These are phyloP conservation scores for Equus przewalskii DNA, from an alignment of 2,113 vertebrate genomes.

Conservation along the genomic window DNA sequence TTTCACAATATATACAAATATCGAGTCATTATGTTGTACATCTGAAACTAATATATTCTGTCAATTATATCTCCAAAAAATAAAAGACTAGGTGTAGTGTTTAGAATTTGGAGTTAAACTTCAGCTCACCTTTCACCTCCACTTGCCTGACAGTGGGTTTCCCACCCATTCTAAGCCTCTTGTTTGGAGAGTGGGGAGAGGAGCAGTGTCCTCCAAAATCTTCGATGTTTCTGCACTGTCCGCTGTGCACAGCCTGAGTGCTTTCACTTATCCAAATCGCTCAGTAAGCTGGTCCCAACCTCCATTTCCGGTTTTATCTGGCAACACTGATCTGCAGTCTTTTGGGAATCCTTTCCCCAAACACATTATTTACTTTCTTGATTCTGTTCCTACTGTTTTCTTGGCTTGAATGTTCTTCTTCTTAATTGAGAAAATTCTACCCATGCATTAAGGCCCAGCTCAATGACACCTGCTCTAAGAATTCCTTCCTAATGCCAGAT, in stretches of 20 bases:
- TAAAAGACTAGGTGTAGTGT: background rate
- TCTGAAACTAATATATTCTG: background rate
- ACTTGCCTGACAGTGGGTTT: background rate
- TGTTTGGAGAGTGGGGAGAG: background rate
- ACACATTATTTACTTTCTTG: background rate
- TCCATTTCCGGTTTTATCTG: background rate
- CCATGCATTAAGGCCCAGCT: background rate
- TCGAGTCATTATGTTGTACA: background rate
- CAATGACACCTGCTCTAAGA: background rate
- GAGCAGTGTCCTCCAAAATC: background rate
- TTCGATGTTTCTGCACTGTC: background rate
- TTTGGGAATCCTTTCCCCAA: background rate
- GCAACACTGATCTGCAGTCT: background rate
- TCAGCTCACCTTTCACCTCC: background rate
- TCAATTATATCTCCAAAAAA: background rate
- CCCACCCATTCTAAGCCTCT: background rate
- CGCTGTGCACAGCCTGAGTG: background rate
- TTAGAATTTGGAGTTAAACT: background rate
- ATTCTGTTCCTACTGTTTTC: background rate
- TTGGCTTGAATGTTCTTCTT: constrained; percentile 36
- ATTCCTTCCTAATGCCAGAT: background rate
- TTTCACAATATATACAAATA: background rate
- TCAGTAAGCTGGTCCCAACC: background rate
- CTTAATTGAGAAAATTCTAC: background rate
- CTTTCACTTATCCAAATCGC: background rate